Conservation (phyloP, 2,888 invertebrate species). For the Nasonia oneida region DNA sequence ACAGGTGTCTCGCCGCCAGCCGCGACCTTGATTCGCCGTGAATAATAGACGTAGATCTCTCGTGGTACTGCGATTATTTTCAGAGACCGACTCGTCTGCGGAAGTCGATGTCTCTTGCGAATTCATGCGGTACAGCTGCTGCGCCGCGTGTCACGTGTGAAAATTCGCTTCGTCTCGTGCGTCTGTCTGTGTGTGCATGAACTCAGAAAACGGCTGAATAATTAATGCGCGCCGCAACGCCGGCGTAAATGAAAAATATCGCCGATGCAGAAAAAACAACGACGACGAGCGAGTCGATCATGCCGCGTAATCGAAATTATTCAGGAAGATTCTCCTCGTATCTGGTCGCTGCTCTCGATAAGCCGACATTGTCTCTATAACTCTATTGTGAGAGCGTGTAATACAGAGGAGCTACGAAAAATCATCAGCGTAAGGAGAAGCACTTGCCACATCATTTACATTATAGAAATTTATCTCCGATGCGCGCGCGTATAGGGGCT, state of each 20-base stretch:
- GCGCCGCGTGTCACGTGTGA: not conserved
- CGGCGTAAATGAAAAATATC: not conserved
- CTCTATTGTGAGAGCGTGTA: not conserved
- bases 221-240: not conserved
- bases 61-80: not conserved
- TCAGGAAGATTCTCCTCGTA: not conserved
- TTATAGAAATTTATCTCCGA: constrained; percentile 10
- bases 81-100: not conserved
- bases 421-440: not conserved
- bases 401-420: not conserved
- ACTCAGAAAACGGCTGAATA: not conserved
- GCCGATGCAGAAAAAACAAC: not conserved
- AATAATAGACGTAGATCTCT: not conserved
- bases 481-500: not conserved
- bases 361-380: no score
- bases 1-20: not conserved
- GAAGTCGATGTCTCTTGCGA: not conserved
- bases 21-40: constrained; percentile 11
- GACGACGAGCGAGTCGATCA: not conserved
- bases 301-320: not conserved
- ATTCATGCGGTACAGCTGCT: not conserved
- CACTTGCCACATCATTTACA: constrained; percentile 17
- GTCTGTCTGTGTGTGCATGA: not conserved
- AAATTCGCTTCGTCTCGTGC: not conserved
- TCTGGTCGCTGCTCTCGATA: no score